phyloP scores from a whole-genome alignment of 2,888 invertebrate species.

The Branchipolynoe longqiensis region DNA sequence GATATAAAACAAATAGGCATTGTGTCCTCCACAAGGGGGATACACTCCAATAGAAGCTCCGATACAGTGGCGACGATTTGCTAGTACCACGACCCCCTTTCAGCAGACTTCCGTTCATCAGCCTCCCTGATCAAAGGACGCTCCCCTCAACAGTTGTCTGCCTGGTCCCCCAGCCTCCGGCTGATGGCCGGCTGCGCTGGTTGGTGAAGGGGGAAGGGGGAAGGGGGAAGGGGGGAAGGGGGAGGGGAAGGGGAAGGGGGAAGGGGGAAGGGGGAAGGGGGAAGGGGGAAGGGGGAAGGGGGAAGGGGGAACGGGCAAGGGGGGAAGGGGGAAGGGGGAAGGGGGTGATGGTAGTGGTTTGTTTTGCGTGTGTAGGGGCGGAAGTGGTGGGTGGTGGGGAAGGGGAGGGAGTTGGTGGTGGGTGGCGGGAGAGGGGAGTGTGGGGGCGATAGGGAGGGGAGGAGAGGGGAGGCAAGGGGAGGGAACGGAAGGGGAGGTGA shows the following conservation, averaged over 20 bases:
- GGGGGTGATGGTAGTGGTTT: too few species aligned
- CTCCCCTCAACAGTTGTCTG: constrained; percentile 44
- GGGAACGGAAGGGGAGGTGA: too few species aligned
- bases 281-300: too few species aligned
- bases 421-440: background rate
- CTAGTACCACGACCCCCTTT: too few species aligned
- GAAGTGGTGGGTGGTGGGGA: background rate
- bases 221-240: background rate
- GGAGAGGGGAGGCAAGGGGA: too few species aligned
- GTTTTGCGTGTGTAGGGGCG: too few species aligned
- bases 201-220: background rate
- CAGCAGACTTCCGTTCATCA: constrained; percentile 2
- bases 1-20: too few species aligned
- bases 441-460: background rate
- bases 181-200: background rate
- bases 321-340: too few species aligned
- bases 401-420: background rate
- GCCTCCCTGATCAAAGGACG: constrained; percentile 29
- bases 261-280: too few species aligned
- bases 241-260: too few species aligned
- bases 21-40: too few species aligned
- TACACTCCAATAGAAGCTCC: background rate
- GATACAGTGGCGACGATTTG: background rate
- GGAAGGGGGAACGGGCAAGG: too few species aligned
- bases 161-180: constrained; percentile 22